These are phyloP conservation scores for Himalopsyche phryganea DNA, from an alignment of 1,140 invertebrate species.

Conservation along the genomic window DNA sequence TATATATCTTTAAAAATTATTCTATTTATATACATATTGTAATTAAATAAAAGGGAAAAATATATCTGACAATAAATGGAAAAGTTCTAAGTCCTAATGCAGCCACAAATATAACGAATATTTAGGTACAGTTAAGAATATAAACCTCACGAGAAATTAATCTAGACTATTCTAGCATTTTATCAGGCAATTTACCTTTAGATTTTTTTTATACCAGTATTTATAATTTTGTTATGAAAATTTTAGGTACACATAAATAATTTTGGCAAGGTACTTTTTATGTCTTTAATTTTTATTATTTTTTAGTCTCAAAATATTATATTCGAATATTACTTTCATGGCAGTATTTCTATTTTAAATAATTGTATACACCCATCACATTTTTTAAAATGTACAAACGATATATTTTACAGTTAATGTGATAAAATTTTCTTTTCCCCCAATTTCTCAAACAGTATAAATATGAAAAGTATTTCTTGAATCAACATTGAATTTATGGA, in stretches of 20 bases:
- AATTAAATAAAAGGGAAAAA: constrained; percentile 20
- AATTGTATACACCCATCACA: too few relatives aligned
- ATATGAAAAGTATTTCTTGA: too few relatives aligned
- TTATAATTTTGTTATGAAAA: too few relatives aligned
- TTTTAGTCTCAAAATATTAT: neutral
- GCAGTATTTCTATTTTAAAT: too few relatives aligned
- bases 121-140: neutral
- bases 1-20: constrained; percentile 27
- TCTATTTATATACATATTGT: constrained; percentile 28
- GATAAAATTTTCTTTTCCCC: too few relatives aligned
- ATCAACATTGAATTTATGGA: too few relatives aligned
- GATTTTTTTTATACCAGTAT: neutral
- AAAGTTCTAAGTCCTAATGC: neutral
- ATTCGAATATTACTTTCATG: neutral
- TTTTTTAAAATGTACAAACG: too few relatives aligned
- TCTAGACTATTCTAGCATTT: neutral
- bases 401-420: too few relatives aligned
- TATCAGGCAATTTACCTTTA: neutral
- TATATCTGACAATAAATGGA: constrained; percentile 34
- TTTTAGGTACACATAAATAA: neutral
- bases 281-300: neutral
- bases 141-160: neutral
- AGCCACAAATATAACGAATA: neutral
- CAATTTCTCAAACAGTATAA: too few relatives aligned
- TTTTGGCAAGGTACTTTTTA: constrained; percentile 1